Base-by-base conservation (phyloP, 2,113 vertebrate species). In the Varanus komodoensis region DNA sequence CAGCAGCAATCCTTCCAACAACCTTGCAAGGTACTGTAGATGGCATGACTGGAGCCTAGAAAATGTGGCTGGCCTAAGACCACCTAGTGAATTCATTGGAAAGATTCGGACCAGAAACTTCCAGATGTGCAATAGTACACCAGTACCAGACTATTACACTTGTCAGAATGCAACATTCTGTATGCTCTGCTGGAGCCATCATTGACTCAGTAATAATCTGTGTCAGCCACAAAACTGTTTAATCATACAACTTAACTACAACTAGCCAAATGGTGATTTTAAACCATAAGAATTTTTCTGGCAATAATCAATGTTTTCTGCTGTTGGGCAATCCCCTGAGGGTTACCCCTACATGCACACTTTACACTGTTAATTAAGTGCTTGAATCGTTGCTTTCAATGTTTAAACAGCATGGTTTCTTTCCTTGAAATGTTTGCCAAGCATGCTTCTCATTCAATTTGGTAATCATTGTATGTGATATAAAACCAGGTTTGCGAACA, bases 401-500 rank as follows among this genome's bases (percentile, higher is more conserved):
- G 86, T 85, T 94, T 95, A 93, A 95, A 95, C 87, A 93, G 32
- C 81, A 92, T 57, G 77, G 6, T 75, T 74, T 8, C 89, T 88
- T 82, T 82, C 77, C 86, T 89, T 88, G 94, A 92, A 90, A 91
- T 89, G 91, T 61, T 38, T 85, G 88, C 86, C 77, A 89, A 92
- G 75, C 89, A 89, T 85, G 64, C 11, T 15, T 38, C 92, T 44
- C 57, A 67, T 68, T 91, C 90, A 91, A 82, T 90, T 73, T 64
- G 68, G 87, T 87, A 95, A 91, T 86, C 92, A 91, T 94, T 94
- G 54, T 0, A 0, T 91, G 89, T 88, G 89, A 94, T 89, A 73
- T 89, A 92, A 92, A 93, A 64, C 61, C 90, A 92, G 93, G 68
- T 57, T 95, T 90, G 93, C 92, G 95, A 94, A 94, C 92, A 87